phyloP scores from a whole-genome alignment of 2,888 invertebrate species.

The Acronicta leporina region DNA sequence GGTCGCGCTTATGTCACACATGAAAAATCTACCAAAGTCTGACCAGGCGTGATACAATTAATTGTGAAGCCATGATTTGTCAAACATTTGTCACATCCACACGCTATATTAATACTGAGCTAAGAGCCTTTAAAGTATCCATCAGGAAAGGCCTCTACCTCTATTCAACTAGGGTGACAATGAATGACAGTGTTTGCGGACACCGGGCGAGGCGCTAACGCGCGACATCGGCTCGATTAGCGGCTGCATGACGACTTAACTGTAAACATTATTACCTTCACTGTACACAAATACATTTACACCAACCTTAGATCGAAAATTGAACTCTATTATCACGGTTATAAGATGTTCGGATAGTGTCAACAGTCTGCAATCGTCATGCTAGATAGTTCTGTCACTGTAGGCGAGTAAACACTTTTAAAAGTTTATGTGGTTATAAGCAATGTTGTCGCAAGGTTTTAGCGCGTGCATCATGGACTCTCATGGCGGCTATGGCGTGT shows the following conservation, averaged over 20 bases:
- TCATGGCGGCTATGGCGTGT: slow-evolving; percentile 69
- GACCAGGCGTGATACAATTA: too few relatives aligned
- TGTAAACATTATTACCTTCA: slow-evolving; percentile 87
- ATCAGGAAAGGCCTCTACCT: slow-evolving; percentile 70
- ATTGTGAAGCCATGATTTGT: too few relatives aligned
- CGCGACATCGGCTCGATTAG: slow-evolving; percentile 85
- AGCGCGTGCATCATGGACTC: slow-evolving; percentile 84
- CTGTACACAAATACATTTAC: slow-evolving; percentile 56
- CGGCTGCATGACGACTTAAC: slow-evolving; percentile 85
- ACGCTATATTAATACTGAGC: slow-evolving; percentile 52
- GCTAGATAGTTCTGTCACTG: slow-evolving; percentile 83
- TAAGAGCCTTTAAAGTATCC: slow-evolving; percentile 48
- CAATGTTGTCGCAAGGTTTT: slow-evolving; percentile 85
- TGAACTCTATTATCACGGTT: slow-evolving; percentile 51
- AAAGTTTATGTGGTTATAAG: slow-evolving; percentile 85
- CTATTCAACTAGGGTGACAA: slow-evolving; percentile 82
- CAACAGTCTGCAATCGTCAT: slow-evolving; percentile 77
- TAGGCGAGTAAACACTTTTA: slow-evolving; percentile 85
- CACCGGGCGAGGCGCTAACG: slow-evolving; percentile 88
- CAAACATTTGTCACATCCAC: not conserved
- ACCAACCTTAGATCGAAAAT: slow-evolving; percentile 44
- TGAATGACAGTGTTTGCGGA: slow-evolving; percentile 85
- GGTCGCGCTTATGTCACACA: too few relatives aligned
- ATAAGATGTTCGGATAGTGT: slow-evolving; percentile 46
- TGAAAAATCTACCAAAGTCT: too few relatives aligned